phyloP scores from a whole-genome alignment of 2,888 invertebrate species.

The Hypolimnas misippus region DNA sequence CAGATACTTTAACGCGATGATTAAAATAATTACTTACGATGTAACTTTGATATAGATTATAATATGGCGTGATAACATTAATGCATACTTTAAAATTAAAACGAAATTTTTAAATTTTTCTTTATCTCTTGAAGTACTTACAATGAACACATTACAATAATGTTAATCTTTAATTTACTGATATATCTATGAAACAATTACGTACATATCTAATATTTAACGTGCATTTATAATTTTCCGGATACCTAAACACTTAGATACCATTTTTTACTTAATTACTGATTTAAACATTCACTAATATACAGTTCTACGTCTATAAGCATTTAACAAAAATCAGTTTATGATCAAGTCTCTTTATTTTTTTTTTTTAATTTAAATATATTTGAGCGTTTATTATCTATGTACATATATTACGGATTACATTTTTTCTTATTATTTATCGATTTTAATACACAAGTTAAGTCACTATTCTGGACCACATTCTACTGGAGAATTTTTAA shows the following conservation, averaged over 20 bases:
- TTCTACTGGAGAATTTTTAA: conserved; percentile 62
- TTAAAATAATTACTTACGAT: conserved; percentile 33
- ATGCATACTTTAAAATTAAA: conserved; percentile 30
- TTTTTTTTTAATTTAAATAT: conserved; percentile 69
- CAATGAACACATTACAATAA: conserved; percentile 70
- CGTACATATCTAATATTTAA: conserved; percentile 48
- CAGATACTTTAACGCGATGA: conserved; percentile 23
- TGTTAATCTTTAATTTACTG: conserved; percentile 25
- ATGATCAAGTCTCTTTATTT: conserved; percentile 76
- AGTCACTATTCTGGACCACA: conserved; percentile 83
- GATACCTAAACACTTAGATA: conserved; percentile 46
- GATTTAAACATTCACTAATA: conserved; percentile 63
- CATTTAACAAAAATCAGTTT: conserved; percentile 66
- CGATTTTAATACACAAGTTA: conserved; percentile 79
- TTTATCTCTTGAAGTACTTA: conserved; percentile 35
- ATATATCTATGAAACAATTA: conserved; percentile 58
- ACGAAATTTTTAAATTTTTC: conserved; percentile 16
- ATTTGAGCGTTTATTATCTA: conserved; percentile 81
- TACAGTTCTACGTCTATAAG: conserved; percentile 74
- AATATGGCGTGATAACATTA: conserved; percentile 24
- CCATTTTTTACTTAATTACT: conserved; percentile 28
- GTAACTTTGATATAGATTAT: conserved; percentile 29
- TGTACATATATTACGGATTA: conserved; percentile 66
- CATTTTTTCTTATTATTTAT: conserved; percentile 64
- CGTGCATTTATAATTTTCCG: conserved; percentile 45